Evolutionary conservation across 2,113 vertebrate genomes (phyloP).

Genomic region (Silurus glanis): DNA sequence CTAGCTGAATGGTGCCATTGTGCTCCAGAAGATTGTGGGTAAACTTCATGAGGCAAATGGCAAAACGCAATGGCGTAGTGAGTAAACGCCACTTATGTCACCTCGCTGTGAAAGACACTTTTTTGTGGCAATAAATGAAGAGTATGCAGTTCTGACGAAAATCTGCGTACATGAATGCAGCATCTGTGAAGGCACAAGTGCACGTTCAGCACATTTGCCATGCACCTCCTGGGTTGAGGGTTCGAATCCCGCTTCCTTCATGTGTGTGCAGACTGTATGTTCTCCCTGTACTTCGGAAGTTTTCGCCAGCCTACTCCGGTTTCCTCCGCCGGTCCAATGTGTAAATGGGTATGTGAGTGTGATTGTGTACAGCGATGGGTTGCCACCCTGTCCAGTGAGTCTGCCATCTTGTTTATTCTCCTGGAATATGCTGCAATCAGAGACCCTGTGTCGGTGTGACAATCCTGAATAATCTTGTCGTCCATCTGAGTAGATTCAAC

Average conservation of each 20-base stretch:
- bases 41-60: not conserved
- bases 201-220: not conserved
- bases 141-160: not conserved
- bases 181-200: not conserved
- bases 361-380: too few species aligned
- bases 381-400: too few species aligned
- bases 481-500: not conserved
- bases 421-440: too few species aligned
- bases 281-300: too few species aligned
- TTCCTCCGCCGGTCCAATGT: too few species aligned
- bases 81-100: not conserved
- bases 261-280: too few species aligned
- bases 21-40: conserved; percentile 15
- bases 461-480: not conserved
- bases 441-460: not conserved
- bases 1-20: conserved; percentile 28
- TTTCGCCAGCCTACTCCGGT: too few species aligned
- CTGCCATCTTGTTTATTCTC: too few species aligned
- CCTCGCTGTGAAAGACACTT: not conserved
- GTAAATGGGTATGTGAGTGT: too few species aligned
- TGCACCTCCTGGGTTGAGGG: too few species aligned
- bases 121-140: not conserved
- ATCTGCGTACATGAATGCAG: too few species aligned
- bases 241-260: too few species aligned
- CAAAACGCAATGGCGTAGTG: not conserved